Percentiles rank a stretch among this genome's conserved stretches.
Evolutionary conservation across 1,140 invertebrate genomes (phyloP).

Genomic region (Drosophila insularis): DNA sequence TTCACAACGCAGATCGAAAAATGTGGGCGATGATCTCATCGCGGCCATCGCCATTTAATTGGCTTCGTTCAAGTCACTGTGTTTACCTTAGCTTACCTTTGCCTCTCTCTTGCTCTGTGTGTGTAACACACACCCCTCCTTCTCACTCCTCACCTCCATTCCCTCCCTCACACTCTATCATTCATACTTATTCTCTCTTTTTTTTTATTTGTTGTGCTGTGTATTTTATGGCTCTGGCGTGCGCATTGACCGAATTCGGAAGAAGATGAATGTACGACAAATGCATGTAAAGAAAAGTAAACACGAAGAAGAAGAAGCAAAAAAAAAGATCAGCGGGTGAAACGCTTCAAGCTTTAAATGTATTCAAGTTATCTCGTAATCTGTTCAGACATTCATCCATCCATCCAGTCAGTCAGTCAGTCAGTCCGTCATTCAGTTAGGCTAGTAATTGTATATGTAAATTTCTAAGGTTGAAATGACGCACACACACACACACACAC

Average conservation of each 20-base stretch:
- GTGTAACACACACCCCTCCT: neutral
- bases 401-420: constrained; percentile 25
- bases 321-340: constrained; percentile 38
- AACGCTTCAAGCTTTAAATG: constrained; percentile 34
- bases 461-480: constrained; percentile 39
- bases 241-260: constrained; percentile 71
- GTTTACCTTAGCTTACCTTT: constrained; percentile 20
- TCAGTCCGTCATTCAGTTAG: constrained; percentile 3
- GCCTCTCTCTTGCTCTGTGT: constrained; percentile 22
- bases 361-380: constrained; percentile 41
- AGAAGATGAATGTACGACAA: constrained; percentile 75
- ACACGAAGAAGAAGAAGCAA: neutral
- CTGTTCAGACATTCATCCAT: constrained; percentile 32
- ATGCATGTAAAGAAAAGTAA: constrained; percentile 25
- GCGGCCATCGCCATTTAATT: constrained; percentile 59
- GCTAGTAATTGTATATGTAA: constrained; percentile 46
- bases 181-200: constrained; percentile 15
- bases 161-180: neutral
- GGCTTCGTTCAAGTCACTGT: constrained; percentile 55
- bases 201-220: constrained; percentile 8
- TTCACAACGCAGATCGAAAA: constrained; percentile 29
- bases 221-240: constrained; percentile 51
- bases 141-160: neutral
- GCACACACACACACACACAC: neutral
- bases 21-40: constrained; percentile 78